Conservation (phyloP, 2,888 invertebrate species). For the Bellardia bayeri region DNA sequence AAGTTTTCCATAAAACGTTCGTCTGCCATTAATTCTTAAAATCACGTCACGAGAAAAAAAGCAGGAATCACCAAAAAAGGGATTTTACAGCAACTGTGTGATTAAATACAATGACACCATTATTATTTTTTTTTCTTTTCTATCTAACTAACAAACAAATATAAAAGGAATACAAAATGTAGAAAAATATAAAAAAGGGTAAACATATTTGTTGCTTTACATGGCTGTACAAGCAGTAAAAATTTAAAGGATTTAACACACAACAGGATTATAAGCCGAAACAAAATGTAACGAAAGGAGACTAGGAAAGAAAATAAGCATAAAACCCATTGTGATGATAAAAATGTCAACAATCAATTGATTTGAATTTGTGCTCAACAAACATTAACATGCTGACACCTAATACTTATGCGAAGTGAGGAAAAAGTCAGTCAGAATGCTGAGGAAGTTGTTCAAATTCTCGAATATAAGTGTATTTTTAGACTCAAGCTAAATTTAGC, state of each 20-base stretch:
- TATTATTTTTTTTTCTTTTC: neutral
- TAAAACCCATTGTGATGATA: slow-evolving; percentile 60
- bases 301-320: slow-evolving; percentile 25
- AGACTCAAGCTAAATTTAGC: too few species aligned
- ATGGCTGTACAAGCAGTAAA: neutral
- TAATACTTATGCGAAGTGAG: slow-evolving; percentile 6
- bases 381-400: slow-evolving; percentile 13
- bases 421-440: neutral
- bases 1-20: slow-evolving; percentile 31
- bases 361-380: slow-evolving; percentile 56
- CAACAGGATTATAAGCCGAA: neutral
- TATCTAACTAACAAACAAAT: neutral
- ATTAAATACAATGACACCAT: slow-evolving; percentile 55
- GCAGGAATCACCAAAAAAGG: slow-evolving; percentile 5
- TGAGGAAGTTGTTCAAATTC: too few species aligned
- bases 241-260: slow-evolving; percentile 19
- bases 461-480: too few species aligned
- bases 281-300: slow-evolving; percentile 8
- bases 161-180: neutral
- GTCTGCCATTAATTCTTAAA: slow-evolving; percentile 37
- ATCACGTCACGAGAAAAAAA: slow-evolving; percentile 35
- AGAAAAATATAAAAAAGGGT: neutral
- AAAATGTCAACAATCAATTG: slow-evolving; percentile 71
- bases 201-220: slow-evolving; percentile 1
- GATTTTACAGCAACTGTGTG: slow-evolving; percentile 30